Conservation (phyloP, 2,797 vertebrate genomes). For the Sardinella longiceps region DNA sequence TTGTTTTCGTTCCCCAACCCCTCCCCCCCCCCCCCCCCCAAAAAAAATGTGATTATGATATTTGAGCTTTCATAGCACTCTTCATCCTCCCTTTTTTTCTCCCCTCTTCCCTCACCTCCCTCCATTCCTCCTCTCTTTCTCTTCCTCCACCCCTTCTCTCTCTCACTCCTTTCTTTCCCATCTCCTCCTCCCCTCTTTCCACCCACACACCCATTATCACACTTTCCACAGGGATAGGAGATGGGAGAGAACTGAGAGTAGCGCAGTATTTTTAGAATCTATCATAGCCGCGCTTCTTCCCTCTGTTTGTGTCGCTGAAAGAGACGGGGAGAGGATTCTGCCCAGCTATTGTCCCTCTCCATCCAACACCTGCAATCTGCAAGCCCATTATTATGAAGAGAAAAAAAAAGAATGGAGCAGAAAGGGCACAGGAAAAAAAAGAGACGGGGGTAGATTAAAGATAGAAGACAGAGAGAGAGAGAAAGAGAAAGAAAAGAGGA, state of each 20-base stretch:
- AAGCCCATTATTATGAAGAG: constrained; percentile 53
- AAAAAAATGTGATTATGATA: constrained; percentile 1
- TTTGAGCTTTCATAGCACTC: constrained; percentile 16
- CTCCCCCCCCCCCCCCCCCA: not conserved
- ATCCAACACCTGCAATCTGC: constrained; percentile 46
- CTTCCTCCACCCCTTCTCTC: not conserved
- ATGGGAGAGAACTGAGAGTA: constrained; percentile 17
- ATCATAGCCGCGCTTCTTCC: not conserved
- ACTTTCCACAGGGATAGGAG: constrained; percentile 40
- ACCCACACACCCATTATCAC: constrained; percentile 59
- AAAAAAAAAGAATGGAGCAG: constrained; percentile 39
- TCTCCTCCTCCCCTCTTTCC: constrained; percentile 44
- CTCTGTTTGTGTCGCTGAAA: constrained; percentile 18
- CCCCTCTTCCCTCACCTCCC: constrained; percentile 31
- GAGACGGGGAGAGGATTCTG: constrained; percentile 17
- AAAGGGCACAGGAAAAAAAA: constrained; percentile 37
- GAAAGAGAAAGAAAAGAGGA: not conserved
- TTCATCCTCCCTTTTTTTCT: constrained; percentile 33
- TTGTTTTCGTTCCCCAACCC: constrained; percentile 37
- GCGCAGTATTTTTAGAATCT: constrained; percentile 31
- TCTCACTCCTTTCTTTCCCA: not conserved
- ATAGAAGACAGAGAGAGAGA: not conserved
- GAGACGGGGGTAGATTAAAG: not conserved
- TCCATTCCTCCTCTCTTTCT: not conserved
- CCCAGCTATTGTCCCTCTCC: constrained; percentile 46